These are phyloP conservation scores for Sinocyclocheilus anshuiensis DNA, from an alignment of 2,113 vertebrate species.

Conservation along the genomic window DNA sequence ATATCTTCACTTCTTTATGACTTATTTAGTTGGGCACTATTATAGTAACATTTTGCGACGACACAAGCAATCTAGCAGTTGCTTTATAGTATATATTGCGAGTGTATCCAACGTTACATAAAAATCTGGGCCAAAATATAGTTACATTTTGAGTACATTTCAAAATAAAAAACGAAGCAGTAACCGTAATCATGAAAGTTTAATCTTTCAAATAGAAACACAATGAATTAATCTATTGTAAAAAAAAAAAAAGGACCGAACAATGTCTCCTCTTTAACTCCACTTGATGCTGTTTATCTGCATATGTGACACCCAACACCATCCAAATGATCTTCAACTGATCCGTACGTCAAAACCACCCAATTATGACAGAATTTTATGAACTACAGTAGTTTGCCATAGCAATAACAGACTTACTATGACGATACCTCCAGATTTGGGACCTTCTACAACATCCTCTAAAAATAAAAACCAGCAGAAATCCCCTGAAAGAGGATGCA, in stretches of 20 bases:
- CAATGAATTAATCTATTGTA: not conserved
- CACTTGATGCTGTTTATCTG: not conserved
- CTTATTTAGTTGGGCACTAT: not conserved
- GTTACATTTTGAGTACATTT: not conserved
- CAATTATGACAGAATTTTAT: not conserved
- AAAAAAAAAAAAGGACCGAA: not conserved
- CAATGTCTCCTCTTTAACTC: not conserved
- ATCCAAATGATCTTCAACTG: not conserved
- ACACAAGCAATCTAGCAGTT: no score
- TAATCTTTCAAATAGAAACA: not conserved
- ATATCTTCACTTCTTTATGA: no score
- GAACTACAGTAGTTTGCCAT: not conserved
- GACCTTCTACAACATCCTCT: not conserved
- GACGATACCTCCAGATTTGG: not conserved
- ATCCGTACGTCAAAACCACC: not conserved
- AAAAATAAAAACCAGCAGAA: conserved; percentile 22
- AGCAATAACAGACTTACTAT: not conserved
- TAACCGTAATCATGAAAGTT: not conserved
- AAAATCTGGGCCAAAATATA: not conserved
- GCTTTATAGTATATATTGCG: not conserved
- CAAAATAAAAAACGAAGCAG: not conserved
- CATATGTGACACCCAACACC: not conserved
- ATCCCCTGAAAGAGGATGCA: conserved; percentile 4
- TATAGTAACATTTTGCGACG: no score
- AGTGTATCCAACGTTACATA: not conserved